Base-by-base conservation (phyloP, 2,888 invertebrate species). In the Cantharis lateralis region DNA sequence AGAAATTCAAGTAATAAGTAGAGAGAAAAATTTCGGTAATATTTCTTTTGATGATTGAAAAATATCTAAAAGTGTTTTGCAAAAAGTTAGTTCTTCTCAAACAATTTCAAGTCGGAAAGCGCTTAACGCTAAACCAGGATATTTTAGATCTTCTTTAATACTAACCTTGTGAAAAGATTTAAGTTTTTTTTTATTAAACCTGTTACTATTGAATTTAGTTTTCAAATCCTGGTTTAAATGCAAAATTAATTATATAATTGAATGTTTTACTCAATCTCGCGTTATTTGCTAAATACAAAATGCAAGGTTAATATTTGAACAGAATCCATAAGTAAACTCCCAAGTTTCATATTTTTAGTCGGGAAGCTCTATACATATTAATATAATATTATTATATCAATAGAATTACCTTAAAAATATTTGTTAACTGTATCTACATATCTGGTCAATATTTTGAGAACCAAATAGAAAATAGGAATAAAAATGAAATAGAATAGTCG, bases 101-200 rank as follows among this genome's bases (percentile, higher is more conserved):
- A 70, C 64, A 70, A 74, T 64, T 70, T 74, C 62, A 71, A 73
- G 69, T 73, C 61, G 62, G 26, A 62, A 24, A 66, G 62, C 68
- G 62, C 62, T 73, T 62, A 15, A 68, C 62, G 20, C 62, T 69
- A 61, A 70, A 62, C 70, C 70, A 62, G 28, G 70, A 48, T 71
- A 48, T 62, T 71, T 13, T 68, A 75, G 62, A 71, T 71, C 71
- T 62, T 62, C 68, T 71, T 66, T 61, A 75, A 75, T 68, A 74
- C 70, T 24, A 64, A 70, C 68, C 68, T 71, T 62, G 26, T 66
- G 68, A 71, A 61, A 24, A 62, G 71, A 75, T 75, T 71, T 71
- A 71, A 75, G 71, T 71, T 71, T 75, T 75, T n/a, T 75, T 71
- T 71, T 66, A 71, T 75, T 68, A 75, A 75, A 71, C 61, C 68